Evolutionary conservation across 2,888 invertebrate species (phyloP), one percentile per base, ranked within the genome.

Genomic region (Eupithecia insigniata): DNA sequence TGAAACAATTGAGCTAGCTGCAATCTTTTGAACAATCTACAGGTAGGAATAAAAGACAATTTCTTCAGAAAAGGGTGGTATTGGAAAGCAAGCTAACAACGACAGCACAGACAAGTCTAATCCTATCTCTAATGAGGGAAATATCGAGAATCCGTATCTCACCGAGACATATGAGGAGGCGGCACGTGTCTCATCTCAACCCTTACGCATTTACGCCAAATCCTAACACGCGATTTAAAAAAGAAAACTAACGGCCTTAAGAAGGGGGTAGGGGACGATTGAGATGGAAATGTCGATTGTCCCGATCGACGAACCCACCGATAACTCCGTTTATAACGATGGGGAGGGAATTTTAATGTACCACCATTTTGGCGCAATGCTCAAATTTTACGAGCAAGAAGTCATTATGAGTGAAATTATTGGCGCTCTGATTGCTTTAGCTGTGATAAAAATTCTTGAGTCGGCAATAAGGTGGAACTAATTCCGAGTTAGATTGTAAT

Each of bases 391-490:
- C 90, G 93, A 92, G 89, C 92, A 82, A 88, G 85, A 83, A 90
- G 93, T 94, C 93, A 93, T 94, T 93, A 94, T 93, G 93, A 94
- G 90, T 91, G 93, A 93, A 93, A 94, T 94, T 93, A 93, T 93
- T 92, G 93, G 93, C 91, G 90, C 92, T 92, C 92, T 94, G 93
- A 94, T 93, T 94, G 93, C 93, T 92, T 91, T 89, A 88, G 88
- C 91, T 88, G 93, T 93, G 93, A 94, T 94, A 94, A 94, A 94
- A 93, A 93, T 94, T 93, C 93, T 93, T 90, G 87, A 93, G 91
- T 87, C 90, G 90, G 93, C 93, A 92, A 93, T 93, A 93, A 93
- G 93, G 92, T 92, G 91, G 92, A 94, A 93, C 93, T 93, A 93
- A 94, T 93, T 92, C 90, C 77, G 88, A 87, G 87, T 87, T 89